Evolutionary conservation across 2,797 vertebrate species (phyloP), one percentile per base, ranked within the genome.

Genomic region (Gambelia wislizenii): DNA sequence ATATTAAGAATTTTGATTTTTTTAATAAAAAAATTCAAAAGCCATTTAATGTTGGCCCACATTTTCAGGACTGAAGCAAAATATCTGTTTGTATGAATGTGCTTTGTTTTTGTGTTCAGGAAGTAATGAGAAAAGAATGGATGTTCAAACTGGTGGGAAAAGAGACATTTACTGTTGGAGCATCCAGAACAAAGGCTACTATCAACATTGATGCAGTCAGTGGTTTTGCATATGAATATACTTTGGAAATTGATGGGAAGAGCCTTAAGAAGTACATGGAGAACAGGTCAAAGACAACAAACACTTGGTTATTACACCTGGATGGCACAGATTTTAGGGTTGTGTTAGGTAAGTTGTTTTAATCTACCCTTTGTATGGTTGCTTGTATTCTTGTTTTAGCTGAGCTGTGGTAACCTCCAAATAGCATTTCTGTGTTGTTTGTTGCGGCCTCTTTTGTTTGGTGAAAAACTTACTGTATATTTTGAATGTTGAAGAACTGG

Each of bases 61-160:
- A 4, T 61, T 81, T 81, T 78, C 20, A 36, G n/a, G n/a, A 82
- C 13, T 89, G 84, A 88, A 83, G 74, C 16, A 75, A 76, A 83
- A 33, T 39, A 81, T 72, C 39, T 44, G 2, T 70, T 54, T 86
- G 5, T 76, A 0, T 91, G 92, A 92, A 93, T 85, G 74, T 16
- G 4, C 14, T 77, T 87, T 61, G 78, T 33, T 89, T 88, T 80
- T 87, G 80, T 91, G 39, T 77, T 30, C 95, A 99, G 99, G 98
- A 99, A 96, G 95, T 97, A 47, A 95, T 99, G 95, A 97, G 98
- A 88, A 98, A 97, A 93, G 98, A 99, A 86, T 99, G 99, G 99
- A 99, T 99, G 99, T 99, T 99, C 95, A 99, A 99, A 93, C 97
- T 99, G 83, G 98, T 99, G 82, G 99, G 98, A 92, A 99, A 99